Evolutionary conservation across 2,113 vertebrate species (phyloP), one percentile per base, ranked within the genome.

Genomic region (Neolamprologus hecqui): DNA sequence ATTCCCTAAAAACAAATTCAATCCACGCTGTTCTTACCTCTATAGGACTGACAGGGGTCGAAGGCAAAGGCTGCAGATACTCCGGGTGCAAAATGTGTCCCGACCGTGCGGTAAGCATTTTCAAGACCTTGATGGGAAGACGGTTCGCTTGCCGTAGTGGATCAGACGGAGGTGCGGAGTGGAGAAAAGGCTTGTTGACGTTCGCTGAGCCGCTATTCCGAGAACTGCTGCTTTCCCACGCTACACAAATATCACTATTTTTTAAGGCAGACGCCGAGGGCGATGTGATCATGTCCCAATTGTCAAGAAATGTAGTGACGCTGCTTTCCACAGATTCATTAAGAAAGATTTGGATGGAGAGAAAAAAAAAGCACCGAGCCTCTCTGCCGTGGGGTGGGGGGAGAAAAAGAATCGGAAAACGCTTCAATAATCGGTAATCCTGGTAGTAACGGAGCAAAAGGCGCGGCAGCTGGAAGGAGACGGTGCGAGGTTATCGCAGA

Each of bases 201-300:
- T 95, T 96, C 94, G 94, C 93, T 84, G 96, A 96, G 95, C 96
- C 96, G 96, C 94, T 97, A 97, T 97, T 98, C 97, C 97, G 97
- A 97, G 96, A 96, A 93, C 96, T 96, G 94, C 96, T 96, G 96
- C 95, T 97, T 94, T 97, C 97, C 98, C 97, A 98, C 95, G 96
- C 96, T 96, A 96, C 96, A 96, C 97, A 95, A 94, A 93, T 95
- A 97, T 97, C 96, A 97, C 97, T 97, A 97, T 97, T 98, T 97
- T 97, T 98, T 96, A 97, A 95, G 95, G 96, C 96, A 98, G 97
- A 98, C 96, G 97, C 97, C 98, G 97, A 97, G 96, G 98, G 97
- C 98, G 98, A 97, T 97, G 97, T 99, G 98, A 97, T 99, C 99
- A 99, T 99, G 99, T 99, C 99, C 98, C 98, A 98, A 96, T 95